Percentiles rank a stretch among this genome's conserved stretches.
These are phyloP conservation scores for Spialia ferax DNA, from an alignment of 2,888 invertebrate genomes.

Conservation along the genomic window DNA sequence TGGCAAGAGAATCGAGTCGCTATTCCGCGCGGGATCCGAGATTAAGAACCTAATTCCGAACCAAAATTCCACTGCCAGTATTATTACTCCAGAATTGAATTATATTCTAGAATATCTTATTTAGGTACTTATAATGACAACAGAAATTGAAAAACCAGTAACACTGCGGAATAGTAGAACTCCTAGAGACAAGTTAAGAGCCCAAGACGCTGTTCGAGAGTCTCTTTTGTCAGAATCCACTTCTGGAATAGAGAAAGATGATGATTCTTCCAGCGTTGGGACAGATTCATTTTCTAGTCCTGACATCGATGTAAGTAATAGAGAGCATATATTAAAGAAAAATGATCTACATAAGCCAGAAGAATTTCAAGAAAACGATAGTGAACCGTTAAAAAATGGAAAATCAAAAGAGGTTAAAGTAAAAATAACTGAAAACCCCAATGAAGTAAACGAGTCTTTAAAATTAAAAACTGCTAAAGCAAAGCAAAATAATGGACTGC, in stretches of 20 bases:
- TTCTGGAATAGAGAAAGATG: slow-evolving; percentile 82
- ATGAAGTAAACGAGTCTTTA: slow-evolving; percentile 50
- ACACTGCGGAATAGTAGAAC: slow-evolving; percentile 67
- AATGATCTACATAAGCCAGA: slow-evolving; percentile 40
- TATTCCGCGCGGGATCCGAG: slow-evolving; percentile 86
- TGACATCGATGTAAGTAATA: slow-evolving; percentile 66
- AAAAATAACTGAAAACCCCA: slow-evolving; percentile 49
- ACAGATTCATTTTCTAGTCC: slow-evolving; percentile 73
- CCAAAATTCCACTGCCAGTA: slow-evolving; percentile 62
- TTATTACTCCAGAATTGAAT: slow-evolving; percentile 57
- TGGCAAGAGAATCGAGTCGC: slow-evolving; percentile 80
- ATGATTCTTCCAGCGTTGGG: slow-evolving; percentile 66
- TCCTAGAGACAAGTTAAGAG: slow-evolving; percentile 57
- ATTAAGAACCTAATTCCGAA: slow-evolving; percentile 81
- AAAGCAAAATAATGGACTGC: slow-evolving; percentile 49
- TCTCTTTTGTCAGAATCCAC: slow-evolving; percentile 78
- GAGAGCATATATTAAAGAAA: slow-evolving; percentile 53
- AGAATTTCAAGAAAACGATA: slow-evolving; percentile 28
- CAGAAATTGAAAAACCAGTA: slow-evolving; percentile 60
- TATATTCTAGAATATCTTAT: slow-evolving; percentile 56
- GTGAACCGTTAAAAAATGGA: slow-evolving; percentile 33
- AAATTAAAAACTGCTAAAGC: slow-evolving; percentile 48
- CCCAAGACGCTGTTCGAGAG: slow-evolving; percentile 65
- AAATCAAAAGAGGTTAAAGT: slow-evolving; percentile 50
- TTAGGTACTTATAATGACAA: slow-evolving; percentile 74